Conservation (phyloP, 2,797 vertebrate species). For the Lepidocolaptes lacrymiger region DNA sequence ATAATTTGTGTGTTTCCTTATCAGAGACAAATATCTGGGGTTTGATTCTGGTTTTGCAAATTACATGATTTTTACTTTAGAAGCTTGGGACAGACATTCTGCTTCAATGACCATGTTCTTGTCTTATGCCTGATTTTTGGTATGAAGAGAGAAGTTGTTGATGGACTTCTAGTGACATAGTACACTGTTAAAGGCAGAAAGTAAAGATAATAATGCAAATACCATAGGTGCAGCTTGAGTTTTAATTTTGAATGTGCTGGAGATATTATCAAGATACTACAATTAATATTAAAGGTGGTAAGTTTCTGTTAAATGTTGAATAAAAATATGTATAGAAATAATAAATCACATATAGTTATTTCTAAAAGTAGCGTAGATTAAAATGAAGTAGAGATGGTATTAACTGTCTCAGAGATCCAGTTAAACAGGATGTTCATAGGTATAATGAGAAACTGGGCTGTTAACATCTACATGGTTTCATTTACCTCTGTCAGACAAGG, state of each 20-base stretch:
- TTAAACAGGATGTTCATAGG: background rate
- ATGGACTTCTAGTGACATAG: background rate
- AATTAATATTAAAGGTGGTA: background rate
- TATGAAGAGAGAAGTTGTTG: background rate
- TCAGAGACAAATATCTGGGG: background rate
- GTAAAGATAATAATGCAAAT: background rate
- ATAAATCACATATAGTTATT: background rate
- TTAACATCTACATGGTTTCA: background rate
- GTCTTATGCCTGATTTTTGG: background rate
- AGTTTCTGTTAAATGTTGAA: background rate
- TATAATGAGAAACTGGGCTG: background rate
- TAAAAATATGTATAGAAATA: background rate
- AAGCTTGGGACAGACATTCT: background rate
- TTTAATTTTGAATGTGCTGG: background rate
- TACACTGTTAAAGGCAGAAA: background rate
- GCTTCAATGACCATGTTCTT: background rate
- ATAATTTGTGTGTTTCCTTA: background rate
- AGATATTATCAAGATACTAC: background rate
- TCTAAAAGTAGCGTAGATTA: background rate
- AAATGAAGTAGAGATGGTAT: background rate
- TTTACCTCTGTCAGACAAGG: background rate
- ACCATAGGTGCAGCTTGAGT: background rate
- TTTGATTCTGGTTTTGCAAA: background rate
- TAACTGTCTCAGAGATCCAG: background rate
- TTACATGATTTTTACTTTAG: background rate